Base-by-base conservation (phyloP, 2,888 invertebrate genomes). In the Galerucella calmariensis region DNA sequence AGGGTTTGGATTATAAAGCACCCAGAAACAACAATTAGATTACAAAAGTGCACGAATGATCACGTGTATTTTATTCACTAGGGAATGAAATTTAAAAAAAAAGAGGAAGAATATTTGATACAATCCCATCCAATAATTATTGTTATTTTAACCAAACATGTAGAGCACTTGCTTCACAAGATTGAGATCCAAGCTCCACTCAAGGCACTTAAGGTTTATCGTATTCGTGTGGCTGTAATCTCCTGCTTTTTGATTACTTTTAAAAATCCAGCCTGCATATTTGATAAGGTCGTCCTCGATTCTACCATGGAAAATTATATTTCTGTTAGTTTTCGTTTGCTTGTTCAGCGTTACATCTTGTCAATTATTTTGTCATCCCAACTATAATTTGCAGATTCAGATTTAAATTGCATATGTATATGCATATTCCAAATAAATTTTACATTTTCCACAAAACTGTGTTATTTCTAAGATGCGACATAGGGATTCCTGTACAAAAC, bases 11-110 rank as follows among this genome's bases (percentile, higher is more conserved):
- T 67, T 51, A 16, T 27, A 12, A 67, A 51, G n/a, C n/a, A 10
- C 53, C 35, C 27, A 27, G 1, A 35, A 67, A 67, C 27, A 56
- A 56, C 16, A 24, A 53, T 56, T 67, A n/a, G 53, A 35, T 67
- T 67, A 67, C 9, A 53, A 67, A 67, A 20, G 24, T 4, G 4
- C 9, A 48, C 41, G 48, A 41, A 27, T 20, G 14, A 48, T 66
- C 27, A 24, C 10, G 20, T 16, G 10, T 16, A 56, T 56, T 56
- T 56, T 56, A 16, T 16, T 56, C 16, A 9, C 53, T 56, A 1
- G 5, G 9, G 53, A 9, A 11, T 56, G 5, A 56, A 16, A 56
- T 56, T n/a, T 2, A 20, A 16, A 27, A 27, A 27, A 27, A 5
- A 27, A 4, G 27, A 3, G 12, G 3, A 12, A 48, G 48, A 1